Base-by-base conservation (phyloP, 2,797 vertebrate species). In the Gymnopithys bicolor region DNA sequence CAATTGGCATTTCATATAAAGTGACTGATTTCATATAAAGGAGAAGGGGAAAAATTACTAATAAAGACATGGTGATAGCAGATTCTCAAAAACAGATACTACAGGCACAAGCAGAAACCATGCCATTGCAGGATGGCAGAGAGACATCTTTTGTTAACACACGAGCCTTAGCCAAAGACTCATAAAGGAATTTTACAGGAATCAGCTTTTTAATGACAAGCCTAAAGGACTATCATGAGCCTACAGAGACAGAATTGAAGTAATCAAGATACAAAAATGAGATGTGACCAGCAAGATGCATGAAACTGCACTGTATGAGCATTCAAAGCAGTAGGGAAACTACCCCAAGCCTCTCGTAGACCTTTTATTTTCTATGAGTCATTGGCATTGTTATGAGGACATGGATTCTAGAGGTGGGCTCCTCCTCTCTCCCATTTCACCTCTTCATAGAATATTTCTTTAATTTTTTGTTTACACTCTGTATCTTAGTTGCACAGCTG, bases 81-180 rank as follows among this genome's bases (percentile, higher is more conserved):
- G 82, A 68, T 84, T 85, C 79, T 92, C 49, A 74, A 85, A 84
- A 89, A 80, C 64, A 51, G 79, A 53, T 85, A 79, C 75, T 43
- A 87, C 64, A 94, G 79, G 68, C 58, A 58, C 46, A 39, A 70
- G 89, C 60, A 87, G 89, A 84, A 96, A 64, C 87, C 78, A 37
- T 85, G 16, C 56, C 56, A n/a, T 66, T 76, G 86, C 70, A 75
- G 79, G 30, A 39, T 69, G 27, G 32, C 58, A 52, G 73, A 78
- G 82, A 56, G 14, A 64, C 52, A 37, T 55, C 84, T 89, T 96
- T 90, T 91, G 60, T 95, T 90, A 84, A 62, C 27, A 35, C 11
- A 9, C 28, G 33, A 87, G 39, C 69, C 59, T 88, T 68, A 88
- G 52, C 58, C 62, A 63, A 71, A 82, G 81, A 67, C 64, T 92